Base-by-base conservation (phyloP, 1,140 invertebrate species). In the Aculops lycopersici region DNA sequence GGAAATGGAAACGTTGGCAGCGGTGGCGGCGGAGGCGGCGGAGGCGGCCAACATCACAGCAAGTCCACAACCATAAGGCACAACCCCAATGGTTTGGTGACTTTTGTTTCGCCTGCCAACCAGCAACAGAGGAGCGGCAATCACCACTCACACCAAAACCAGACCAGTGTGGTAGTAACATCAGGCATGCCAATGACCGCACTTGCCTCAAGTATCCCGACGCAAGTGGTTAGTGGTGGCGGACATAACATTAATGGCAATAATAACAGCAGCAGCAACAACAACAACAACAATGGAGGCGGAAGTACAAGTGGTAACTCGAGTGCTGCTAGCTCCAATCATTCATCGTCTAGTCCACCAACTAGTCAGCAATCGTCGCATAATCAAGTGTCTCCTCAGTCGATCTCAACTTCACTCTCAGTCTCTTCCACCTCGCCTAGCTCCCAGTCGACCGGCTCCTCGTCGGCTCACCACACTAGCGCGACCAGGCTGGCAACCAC, bases 81-180 rank as follows among this genome's bases (percentile, higher is more conserved):
- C 19, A 43, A 46, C 31, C 46, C 46, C 3, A 49, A 50, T 36
- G 49, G 49, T 5, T 18, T 51, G 20, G 47, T 51, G 3, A 51
- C 50, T 3, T 51, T 51, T 36, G 46, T 45, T 14, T 45, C 42
- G 5, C 43, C 43, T 17, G 18, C 31, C n/a, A 37, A 17, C 17
- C 36, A 44, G 14, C 43, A 19, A 41, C 17, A 37, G 14, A 15
- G 35, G 1, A 40, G 21, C 24, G 41, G 8, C 24, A n/a, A n/a
- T 31, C 8, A 31, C 8, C 24, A n/a, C 24, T 31, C 8, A 31
- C 24, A 31, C 24, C 24, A 31, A n/a, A n/a, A n/a, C n/a, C n/a
- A n/a, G n/a, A n/a, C n/a, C n/a, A n/a, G n/a, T n/a, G n/a, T n/a
- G n/a, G n/a, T n/a, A n/a, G n/a, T n/a, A n/a, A n/a, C n/a, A n/a